These are phyloP conservation scores for Arizona elegans DNA, from an alignment of 2,113 vertebrate species.

Conservation along the genomic window DNA sequence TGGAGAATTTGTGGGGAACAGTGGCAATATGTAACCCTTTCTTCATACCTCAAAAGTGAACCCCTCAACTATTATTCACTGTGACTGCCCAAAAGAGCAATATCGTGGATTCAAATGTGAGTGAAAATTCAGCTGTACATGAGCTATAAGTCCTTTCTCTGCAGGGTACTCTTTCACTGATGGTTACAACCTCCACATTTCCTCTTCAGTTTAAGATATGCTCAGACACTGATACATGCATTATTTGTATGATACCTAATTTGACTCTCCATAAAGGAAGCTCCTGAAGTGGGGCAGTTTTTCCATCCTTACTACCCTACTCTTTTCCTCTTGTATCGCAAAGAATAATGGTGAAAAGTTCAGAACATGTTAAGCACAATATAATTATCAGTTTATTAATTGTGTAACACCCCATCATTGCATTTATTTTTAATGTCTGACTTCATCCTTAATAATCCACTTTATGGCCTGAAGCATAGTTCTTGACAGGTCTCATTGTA, in stretches of 20 bases:
- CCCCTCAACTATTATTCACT: background rate
- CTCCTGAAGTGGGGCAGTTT: background rate
- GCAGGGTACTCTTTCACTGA: background rate
- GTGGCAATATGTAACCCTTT: background rate
- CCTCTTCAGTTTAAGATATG: background rate
- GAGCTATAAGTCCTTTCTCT: background rate
- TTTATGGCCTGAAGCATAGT: background rate
- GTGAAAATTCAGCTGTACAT: too few species aligned
- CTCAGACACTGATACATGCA: background rate
- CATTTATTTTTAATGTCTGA: constrained; percentile 1
- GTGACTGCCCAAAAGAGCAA: background rate
- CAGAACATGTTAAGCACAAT: background rate
- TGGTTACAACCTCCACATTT: background rate
- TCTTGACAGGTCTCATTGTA: constrained; percentile 14
- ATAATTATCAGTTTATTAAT: background rate
- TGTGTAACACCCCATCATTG: background rate
- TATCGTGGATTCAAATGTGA: background rate
- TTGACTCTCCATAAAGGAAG: background rate
- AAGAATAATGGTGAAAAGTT: background rate
- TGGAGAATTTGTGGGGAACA: background rate
- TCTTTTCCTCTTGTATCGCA: background rate
- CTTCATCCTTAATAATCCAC: constrained; percentile 20
- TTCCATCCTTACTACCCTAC: background rate
- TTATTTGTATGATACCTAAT: background rate
- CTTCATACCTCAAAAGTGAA: background rate